A percentile compares a stretch with the other conserved stretches of the same genome.
Evolutionary conservation across 2,888 invertebrate genomes (phyloP).

Genomic region (Tribolium freemani): DNA sequence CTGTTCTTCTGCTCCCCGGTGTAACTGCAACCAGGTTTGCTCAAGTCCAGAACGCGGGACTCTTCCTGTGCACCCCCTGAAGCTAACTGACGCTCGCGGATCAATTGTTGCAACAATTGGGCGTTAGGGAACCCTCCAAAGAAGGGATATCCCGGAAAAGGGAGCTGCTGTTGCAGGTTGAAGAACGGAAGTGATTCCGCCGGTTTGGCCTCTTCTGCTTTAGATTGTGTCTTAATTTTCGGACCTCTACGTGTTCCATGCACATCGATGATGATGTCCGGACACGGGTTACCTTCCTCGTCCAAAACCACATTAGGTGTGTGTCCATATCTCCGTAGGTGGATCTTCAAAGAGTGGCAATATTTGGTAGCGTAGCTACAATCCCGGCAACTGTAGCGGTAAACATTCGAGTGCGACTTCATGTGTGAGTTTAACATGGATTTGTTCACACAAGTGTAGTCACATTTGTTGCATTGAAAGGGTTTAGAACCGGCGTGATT

Average conservation of each 20-base stretch:
- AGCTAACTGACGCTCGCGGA: conserved; percentile 34
- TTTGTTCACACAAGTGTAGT: conserved; percentile 95
- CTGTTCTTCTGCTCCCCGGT: conserved; percentile 71
- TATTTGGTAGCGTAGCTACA: conserved; percentile 98
- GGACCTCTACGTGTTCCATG: conserved; percentile 92
- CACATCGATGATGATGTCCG: conserved; percentile 89
- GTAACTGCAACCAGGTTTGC: conserved; percentile 65
- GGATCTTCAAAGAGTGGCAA: conserved; percentile 96
- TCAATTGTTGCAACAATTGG: conserved; percentile 51
- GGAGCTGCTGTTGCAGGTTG: conserved; percentile 35
- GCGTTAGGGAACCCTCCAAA: conserved; percentile 31
- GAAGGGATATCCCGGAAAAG: conserved; percentile 49
- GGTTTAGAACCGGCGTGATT: conserved; percentile 97
- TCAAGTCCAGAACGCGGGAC: conserved; percentile 72
- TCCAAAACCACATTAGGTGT: conserved; percentile 92
- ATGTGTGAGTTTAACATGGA: conserved; percentile 99
- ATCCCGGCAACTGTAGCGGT: conserved; percentile 93
- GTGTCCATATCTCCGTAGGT: conserved; percentile 93
- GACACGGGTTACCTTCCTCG: conserved; percentile 90
- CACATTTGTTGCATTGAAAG: conserved; percentile 91
- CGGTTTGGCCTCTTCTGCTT: conserved; percentile 37
- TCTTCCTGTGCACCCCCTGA: not conserved
- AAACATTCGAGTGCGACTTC: conserved; percentile 94
- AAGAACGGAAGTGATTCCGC: conserved; percentile 37
- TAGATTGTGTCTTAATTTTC: conserved; percentile 68